A percentile compares a stretch with the other conserved stretches of the same genome.
Evolutionary conservation across 1,140 invertebrate genomes (phyloP).

Genomic region (Laupala kohalensis): DNA sequence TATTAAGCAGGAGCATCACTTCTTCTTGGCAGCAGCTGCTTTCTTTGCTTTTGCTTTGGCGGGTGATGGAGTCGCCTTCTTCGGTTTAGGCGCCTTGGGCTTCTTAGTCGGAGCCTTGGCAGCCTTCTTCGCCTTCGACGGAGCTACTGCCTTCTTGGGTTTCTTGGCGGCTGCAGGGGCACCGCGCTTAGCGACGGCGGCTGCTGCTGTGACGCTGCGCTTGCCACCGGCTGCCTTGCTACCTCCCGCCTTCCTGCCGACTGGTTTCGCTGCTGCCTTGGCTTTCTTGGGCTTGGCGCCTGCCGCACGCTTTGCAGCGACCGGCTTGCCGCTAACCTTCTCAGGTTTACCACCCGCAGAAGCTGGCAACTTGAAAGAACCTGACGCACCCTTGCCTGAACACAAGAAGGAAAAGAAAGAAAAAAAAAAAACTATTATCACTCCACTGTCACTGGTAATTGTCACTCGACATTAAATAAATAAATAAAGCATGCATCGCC

Average conservation of each 20-base stretch:
- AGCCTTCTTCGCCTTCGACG: slow-evolving; percentile 16
- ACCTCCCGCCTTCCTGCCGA: too few species aligned
- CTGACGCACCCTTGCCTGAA: slow-evolving; percentile 32
- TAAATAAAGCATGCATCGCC: too few species aligned
- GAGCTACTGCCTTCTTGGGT: slow-evolving; percentile 12
- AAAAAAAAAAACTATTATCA: too few species aligned
- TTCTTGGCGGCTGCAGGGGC: slow-evolving; percentile 17
- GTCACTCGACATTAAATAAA: too few species aligned
- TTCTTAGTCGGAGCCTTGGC: slow-evolving; percentile 14
- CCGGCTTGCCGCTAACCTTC: too few species aligned
- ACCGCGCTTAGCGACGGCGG: slow-evolving; percentile 16
- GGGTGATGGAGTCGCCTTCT: slow-evolving; percentile 18
- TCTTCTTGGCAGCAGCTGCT: slow-evolving; percentile 16
- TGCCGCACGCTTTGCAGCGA: too few species aligned
- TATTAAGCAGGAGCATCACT: too few species aligned
- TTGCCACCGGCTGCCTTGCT: slow-evolving; percentile 18
- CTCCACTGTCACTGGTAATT: too few species aligned
- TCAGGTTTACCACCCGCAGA: slow-evolving; percentile 13
- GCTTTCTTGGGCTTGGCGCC: too few species aligned
- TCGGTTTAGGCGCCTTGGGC: slow-evolving; percentile 17
- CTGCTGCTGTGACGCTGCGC: slow-evolving; percentile 12
- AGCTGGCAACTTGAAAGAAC: slow-evolving; percentile 29
- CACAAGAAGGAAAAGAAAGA: too few species aligned
- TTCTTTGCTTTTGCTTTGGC: slow-evolving; percentile 14
- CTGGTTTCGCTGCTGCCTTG: too few species aligned